Evolutionary conservation across 2,888 invertebrate genomes (phyloP), one percentile per base, ranked within the genome.

Genomic region (Epirrhoe alternata): DNA sequence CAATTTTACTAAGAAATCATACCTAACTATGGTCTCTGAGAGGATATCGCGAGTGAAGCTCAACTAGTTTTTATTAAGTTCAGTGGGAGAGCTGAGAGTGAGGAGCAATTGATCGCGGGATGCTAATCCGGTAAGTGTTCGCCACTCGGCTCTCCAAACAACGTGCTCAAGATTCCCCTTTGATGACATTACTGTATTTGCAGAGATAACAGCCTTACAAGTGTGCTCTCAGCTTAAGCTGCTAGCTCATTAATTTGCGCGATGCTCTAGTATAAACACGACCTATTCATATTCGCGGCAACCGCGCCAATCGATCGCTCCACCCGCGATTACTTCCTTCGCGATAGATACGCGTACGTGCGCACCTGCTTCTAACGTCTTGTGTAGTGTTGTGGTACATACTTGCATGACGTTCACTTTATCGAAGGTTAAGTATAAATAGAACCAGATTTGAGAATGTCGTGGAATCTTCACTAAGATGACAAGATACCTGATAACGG

Each of bases 101-200:
- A 5, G 38, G 6, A 6, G 35, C 53, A 55, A 57, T 49, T 53
- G 45, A 55, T n/a, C 31, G n/a, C 12, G 5, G 45, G 52, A 33
- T 62, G 62, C 47, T 67, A 65, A 67, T 65, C 65, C 66, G 61
- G n/a, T 58, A 62, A 68, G 71, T 69, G 71, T 66, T 64, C 17
- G 62, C 59, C 64, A 55, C 69, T 64, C 54, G 53, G 64, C 38
- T 61, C 47, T 49, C 42, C 68, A 66, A 69, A 69, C 66, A 66
- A 64, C 60, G 57, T 52, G 63, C 64, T 60, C 54, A 60, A 68
- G 64, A 69, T 59, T 58, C 63, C 68, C 58, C 64, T 68, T 47
- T 58, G 72, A 72, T 70, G 63, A 68, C 70, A 67, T 67, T 59
- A 67, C 70, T 61, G 64, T 69, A 68, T 70, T 72, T 70, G 68